A percentile compares a stretch with the other conserved stretches of the same genome.
Evolutionary conservation across 1,140 invertebrate genomes (phyloP).

Genomic region (Theocolax elegans): DNA sequence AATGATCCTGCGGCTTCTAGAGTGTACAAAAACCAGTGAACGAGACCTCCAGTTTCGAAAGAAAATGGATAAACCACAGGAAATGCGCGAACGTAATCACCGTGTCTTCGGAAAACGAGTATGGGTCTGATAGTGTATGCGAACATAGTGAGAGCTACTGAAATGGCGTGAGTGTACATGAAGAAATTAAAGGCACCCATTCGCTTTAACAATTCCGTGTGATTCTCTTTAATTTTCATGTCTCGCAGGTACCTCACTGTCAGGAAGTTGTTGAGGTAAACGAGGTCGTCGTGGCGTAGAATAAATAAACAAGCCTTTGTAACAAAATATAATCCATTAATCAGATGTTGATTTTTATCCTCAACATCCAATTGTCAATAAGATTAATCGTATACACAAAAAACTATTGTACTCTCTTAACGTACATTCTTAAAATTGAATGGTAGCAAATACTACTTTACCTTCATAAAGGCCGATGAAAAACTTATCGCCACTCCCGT

Average conservation of each 20-base stretch:
- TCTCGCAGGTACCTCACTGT: background rate
- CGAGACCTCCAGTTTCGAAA: background rate
- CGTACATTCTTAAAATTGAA: too few relatives aligned
- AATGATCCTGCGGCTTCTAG: background rate
- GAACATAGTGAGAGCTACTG: background rate
- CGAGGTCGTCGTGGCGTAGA: background rate
- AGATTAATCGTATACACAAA: too few relatives aligned
- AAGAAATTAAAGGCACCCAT: background rate
- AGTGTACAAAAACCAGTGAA: background rate
- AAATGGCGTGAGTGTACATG: background rate
- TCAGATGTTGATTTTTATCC: too few relatives aligned
- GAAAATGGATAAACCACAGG: background rate
- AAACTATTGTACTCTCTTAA: too few relatives aligned
- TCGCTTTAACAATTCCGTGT: background rate
- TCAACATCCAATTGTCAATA: too few relatives aligned
- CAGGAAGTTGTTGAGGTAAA: background rate
- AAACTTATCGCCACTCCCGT: conserved; percentile 23
- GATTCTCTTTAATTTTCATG: background rate
- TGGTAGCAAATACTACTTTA: too few relatives aligned
- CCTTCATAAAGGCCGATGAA: conserved; percentile 27
- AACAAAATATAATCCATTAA: too few relatives aligned
- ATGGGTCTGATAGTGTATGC: background rate
- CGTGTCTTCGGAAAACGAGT: background rate
- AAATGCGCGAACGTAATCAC: background rate
- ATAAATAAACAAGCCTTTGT: background rate